Evolutionary conservation across 1,140 invertebrate species (phyloP).

Genomic region (Neuroterus valhalla): DNA sequence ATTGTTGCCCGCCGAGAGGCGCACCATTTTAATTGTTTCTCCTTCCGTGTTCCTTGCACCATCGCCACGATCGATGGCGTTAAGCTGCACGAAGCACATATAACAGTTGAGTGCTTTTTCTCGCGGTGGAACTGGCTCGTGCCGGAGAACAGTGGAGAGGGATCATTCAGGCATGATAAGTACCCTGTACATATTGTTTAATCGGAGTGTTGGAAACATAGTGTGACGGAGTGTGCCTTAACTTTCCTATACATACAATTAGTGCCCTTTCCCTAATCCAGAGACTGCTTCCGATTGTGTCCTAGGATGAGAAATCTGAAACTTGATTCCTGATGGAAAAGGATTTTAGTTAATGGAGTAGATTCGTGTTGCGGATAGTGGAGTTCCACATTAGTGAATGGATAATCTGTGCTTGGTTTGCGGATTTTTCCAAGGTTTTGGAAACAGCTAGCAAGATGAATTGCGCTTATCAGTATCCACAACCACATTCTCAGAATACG

Average conservation of each 20-base stretch:
- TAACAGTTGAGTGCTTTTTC: conserved; percentile 25
- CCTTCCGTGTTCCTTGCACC: conserved; percentile 16
- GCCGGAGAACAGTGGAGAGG: conserved; percentile 3
- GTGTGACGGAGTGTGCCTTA: not conserved
- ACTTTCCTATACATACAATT: not conserved
- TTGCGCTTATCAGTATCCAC: conserved; percentile 73
- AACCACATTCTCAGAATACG: conserved; percentile 69
- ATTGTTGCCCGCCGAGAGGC: conserved; percentile 73
- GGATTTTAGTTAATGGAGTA: not conserved
- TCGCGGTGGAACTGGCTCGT: conserved; percentile 15
- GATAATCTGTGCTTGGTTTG: conserved; percentile 29
- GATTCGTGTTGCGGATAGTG: conserved; percentile 6
- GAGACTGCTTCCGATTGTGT: not conserved
- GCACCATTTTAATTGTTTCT: conserved; percentile 55
- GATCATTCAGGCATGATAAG: conserved; percentile 23
- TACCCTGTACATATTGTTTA: conserved; percentile 17
- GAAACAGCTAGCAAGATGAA: conserved; percentile 61
- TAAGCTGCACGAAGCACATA: conserved; percentile 16
- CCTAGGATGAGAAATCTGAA: not conserved
- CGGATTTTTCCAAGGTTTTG: not conserved
- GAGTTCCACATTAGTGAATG: not conserved
- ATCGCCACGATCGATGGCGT: conserved; percentile 6
- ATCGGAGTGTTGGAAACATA: conserved; percentile 6
- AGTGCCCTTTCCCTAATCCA: not conserved
- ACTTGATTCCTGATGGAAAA: not conserved